Evolutionary conservation across 2,797 vertebrate species (phyloP).

Genomic region (Enteromius fasciolatus): DNA sequence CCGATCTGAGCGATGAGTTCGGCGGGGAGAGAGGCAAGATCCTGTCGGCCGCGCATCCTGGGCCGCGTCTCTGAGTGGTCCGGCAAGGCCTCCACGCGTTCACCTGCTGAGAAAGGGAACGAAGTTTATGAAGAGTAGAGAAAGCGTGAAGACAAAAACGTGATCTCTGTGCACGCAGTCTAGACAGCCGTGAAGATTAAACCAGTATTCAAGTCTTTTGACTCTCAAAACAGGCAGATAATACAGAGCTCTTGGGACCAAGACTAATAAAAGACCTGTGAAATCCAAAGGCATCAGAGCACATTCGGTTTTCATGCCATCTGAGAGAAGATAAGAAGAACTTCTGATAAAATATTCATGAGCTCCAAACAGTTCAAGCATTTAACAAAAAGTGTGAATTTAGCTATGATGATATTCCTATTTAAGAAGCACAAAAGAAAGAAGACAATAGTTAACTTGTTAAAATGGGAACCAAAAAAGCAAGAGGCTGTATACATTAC

Average conservation of each 20-base stretch:
- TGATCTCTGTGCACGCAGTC: neutral
- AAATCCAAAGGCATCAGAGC: constrained; percentile 47
- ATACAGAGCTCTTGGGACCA: constrained; percentile 29
- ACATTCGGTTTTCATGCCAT: constrained; percentile 30
- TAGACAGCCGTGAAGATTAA: constrained; percentile 38
- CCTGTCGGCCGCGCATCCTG: constrained; percentile 87
- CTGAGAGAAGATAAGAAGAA: constrained; percentile 41
- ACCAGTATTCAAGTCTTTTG: constrained; percentile 20
- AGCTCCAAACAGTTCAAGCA: constrained; percentile 37
- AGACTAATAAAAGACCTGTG: constrained; percentile 44
- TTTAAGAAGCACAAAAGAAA: constrained; percentile 29
- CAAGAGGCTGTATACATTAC: neutral
- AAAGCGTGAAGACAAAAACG: constrained; percentile 9
- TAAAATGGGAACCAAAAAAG: neutral
- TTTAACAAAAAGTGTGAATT: constrained; percentile 38
- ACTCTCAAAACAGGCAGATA: constrained; percentile 37
- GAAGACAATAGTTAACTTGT: constrained; percentile 9
- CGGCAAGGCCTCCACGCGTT: constrained; percentile 90
- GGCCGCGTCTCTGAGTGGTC: constrained; percentile 91
- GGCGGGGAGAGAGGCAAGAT: constrained; percentile 89
- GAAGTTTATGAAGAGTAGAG: neutral
- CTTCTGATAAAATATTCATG: constrained; percentile 54
- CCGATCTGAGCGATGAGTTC: constrained; percentile 96
- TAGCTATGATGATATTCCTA: constrained; percentile 25
- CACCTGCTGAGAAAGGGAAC: constrained; percentile 71